A percentile compares a stretch with the other conserved stretches of the same genome.
Conservation (phyloP, 2,797 vertebrate genomes). For the Thalassophryne amazonica region DNA sequence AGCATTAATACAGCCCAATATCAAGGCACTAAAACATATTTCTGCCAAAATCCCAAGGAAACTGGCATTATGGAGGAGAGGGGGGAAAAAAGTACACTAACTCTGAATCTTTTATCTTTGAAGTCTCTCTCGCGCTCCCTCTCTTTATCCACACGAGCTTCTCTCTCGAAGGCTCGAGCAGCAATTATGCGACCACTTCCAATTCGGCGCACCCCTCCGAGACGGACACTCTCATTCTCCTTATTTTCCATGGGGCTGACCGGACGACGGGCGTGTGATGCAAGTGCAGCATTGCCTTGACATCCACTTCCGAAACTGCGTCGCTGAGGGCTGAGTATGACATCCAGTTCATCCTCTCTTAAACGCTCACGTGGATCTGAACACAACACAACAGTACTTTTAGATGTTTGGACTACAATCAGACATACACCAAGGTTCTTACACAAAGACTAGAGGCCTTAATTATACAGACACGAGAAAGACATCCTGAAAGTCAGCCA, state of each 20-base stretch:
- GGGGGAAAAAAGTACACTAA: constrained; percentile 59
- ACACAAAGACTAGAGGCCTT: background rate
- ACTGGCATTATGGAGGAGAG: background rate
- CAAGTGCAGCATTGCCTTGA: constrained; percentile 81
- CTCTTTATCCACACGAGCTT: constrained; percentile 87
- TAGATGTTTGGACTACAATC: background rate
- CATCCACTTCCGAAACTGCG: constrained; percentile 96
- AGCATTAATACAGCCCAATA: too few relatives aligned
- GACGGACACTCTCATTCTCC: constrained; percentile 87
- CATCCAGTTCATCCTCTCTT: constrained; percentile 96
- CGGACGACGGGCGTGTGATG: constrained; percentile 77
- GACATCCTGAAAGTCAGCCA: too few relatives aligned
- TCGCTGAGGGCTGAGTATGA: constrained; percentile 93
- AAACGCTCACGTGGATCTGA: constrained; percentile 93
- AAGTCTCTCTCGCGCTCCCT: constrained; percentile 91
- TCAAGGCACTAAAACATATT: too few relatives aligned
- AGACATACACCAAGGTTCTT: background rate
- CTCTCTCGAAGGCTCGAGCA: constrained; percentile 89
- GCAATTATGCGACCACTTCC: constrained; percentile 95
- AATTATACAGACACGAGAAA: too few relatives aligned
- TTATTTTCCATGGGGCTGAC: constrained; percentile 93
- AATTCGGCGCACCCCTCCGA: constrained; percentile 87
- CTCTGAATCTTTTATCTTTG: constrained; percentile 97
- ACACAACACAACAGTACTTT: background rate
- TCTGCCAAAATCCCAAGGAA: background rate